Evolutionary conservation across 2,113 vertebrate species (phyloP).

Genomic region (Ahaetulla prasina): DNA sequence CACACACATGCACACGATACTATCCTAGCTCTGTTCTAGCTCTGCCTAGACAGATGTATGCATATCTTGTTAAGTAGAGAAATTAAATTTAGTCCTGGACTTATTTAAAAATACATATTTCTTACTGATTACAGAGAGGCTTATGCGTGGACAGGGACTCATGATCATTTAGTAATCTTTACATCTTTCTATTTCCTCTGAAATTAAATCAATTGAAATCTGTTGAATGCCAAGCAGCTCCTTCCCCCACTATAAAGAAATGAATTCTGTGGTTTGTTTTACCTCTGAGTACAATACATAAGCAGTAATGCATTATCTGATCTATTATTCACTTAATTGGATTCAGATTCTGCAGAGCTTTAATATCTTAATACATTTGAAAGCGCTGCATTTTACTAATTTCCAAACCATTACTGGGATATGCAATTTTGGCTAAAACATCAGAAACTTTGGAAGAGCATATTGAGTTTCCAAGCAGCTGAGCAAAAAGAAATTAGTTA

Average conservation of each 20-base stretch:
- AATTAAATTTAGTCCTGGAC: not conserved
- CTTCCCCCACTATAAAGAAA: not conserved
- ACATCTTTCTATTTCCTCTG: not conserved
- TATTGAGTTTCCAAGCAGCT: not conserved
- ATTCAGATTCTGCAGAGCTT: constrained; percentile 10
- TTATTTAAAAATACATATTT: not conserved
- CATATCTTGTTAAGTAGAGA: not conserved
- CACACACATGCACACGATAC: not conserved
- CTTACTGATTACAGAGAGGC: not conserved
- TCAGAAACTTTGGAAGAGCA: not conserved
- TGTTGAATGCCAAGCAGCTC: not conserved
- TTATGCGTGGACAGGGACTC: not conserved
- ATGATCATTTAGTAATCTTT: not conserved
- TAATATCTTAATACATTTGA: not conserved
- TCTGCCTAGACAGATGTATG: not conserved
- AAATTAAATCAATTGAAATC: not conserved
- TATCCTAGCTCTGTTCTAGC: too few species aligned
- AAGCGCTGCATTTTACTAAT: not conserved
- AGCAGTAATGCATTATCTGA: not conserved
- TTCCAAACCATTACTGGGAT: not conserved
- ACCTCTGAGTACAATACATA: not conserved
- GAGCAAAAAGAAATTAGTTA: not conserved
- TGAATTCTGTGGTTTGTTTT: not conserved
- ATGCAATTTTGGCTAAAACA: not conserved
- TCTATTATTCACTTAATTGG: constrained; percentile 15